phyloP scores from a whole-genome alignment of 2,888 invertebrate genomes.

The Chloroclystis v-ata region DNA sequence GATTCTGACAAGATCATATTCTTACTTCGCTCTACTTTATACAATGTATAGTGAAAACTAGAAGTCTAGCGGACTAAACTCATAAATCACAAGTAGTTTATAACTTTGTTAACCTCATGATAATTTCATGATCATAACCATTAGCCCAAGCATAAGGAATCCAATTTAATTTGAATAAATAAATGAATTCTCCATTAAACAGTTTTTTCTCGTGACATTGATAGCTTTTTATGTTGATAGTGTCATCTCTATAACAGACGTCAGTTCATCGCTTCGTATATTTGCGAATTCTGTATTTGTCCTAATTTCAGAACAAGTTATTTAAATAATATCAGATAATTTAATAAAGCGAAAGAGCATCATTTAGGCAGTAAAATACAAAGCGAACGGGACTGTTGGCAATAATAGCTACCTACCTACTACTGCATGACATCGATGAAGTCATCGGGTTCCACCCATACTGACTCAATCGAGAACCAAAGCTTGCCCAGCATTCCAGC shows the following conservation, averaged over 20 bases:
- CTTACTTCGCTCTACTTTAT: constrained; percentile 67
- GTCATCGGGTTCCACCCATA: constrained; percentile 25
- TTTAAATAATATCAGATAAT: constrained; percentile 8
- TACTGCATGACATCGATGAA: constrained; percentile 22
- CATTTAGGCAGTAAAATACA: constrained; percentile 26
- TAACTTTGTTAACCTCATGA: constrained; percentile 3
- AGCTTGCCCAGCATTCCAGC: constrained; percentile 42
- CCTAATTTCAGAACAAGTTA: constrained; percentile 11
- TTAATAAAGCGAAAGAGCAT: constrained; percentile 15
- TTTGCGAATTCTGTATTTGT: constrained; percentile 3
- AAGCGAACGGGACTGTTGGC: constrained; percentile 21
- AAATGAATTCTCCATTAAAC: constrained; percentile 2
- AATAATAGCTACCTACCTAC: constrained; percentile 14
- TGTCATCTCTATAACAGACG: constrained; percentile 16
- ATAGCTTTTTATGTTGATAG: constrained; percentile 1
- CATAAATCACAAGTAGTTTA: constrained; percentile 2
- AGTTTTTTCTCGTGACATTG: neutral
- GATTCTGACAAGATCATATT: constrained; percentile 68
- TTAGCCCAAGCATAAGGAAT: no score
- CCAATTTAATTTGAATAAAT: no score
- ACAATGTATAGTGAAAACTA: constrained; percentile 66
- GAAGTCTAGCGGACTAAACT: constrained; percentile 14
- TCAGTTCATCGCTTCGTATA: constrained; percentile 4
- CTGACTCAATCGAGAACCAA: constrained; percentile 47
- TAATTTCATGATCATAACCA: no score